Percentiles rank a stretch among this genome's conserved stretches.
Conservation (phyloP, 2,797 vertebrate species). For the Myiotriccus ornatus region DNA sequence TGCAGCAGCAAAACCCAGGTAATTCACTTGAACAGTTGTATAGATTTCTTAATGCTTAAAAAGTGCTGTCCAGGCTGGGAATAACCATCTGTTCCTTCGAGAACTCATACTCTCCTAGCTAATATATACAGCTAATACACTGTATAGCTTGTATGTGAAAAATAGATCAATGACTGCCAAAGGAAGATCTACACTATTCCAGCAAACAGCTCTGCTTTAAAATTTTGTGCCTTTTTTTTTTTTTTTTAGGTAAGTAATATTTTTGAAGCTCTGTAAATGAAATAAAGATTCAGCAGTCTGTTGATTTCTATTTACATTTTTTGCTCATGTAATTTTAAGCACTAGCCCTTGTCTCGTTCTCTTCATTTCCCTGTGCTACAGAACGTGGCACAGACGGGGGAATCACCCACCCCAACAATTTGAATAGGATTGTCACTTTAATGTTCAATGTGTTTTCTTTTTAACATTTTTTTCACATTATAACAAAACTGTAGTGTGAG, state of each 20-base stretch:
- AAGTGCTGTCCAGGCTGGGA: constrained; percentile 32
- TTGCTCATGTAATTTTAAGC: constrained; percentile 40
- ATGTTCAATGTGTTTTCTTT: constrained; percentile 42
- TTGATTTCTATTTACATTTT: constrained; percentile 24
- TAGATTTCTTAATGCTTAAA: constrained; percentile 53
- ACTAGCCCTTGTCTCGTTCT: constrained; percentile 4
- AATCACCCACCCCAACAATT: neutral
- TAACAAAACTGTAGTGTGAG: constrained; percentile 19
- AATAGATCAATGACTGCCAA: constrained; percentile 1
- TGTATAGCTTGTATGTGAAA: neutral
- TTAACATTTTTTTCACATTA: constrained; percentile 44
- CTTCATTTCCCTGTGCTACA: neutral
- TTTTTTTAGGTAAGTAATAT: neutral
- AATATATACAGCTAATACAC: constrained; percentile 9
- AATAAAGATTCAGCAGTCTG: neutral
- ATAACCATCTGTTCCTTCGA: constrained; percentile 33
- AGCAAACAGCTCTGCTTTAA: constrained; percentile 10
- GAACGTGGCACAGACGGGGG: neutral
- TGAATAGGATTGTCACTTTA: constrained; percentile 53
- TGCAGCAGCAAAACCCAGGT: neutral
- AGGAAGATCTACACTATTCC: neutral
- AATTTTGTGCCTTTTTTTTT: neutral
- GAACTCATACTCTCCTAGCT: neutral
- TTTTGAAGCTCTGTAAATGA: constrained; percentile 17
- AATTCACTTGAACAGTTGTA: constrained; percentile 37